Evolutionary conservation across 2,888 invertebrate species (phyloP), one percentile per base, ranked within the genome.

Genomic region (Morpho helenor): DNA sequence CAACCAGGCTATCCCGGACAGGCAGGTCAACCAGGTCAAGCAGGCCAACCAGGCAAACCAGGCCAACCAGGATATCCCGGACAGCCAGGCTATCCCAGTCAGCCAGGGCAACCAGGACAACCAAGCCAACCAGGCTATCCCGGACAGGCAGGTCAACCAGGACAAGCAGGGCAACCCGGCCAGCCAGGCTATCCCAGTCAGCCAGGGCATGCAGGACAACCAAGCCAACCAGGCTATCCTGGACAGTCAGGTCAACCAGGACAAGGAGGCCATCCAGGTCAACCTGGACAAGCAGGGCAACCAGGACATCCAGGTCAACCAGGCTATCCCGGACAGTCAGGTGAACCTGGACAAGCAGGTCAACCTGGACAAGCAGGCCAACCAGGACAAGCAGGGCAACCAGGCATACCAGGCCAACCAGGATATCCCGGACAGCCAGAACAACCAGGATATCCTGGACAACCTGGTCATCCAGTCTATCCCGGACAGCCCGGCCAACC

Each of bases 41-140:
- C 69, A 5, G 71, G 71, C 0, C 22, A 67, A 2, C 69, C 70
- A 41, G 43, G 55, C 31, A 77, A 75, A 3, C 92, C 91, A 16
- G 84, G 83, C 0, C 9, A 65, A 0, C 68, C 69, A 2, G 71
- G 62, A n/a, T 48, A 65, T 0, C 73, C 75, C 6, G 73, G 70
- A 8, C 75, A 45, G 87, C 93, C 69, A 85, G 80, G 63, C 88
- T 77, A 63, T 0, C 76, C 73, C 1, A 71, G 76, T 8, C 59
- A 68, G 1, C 72, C 70, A 5, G 68, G 63, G 4, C 40, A 65
- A 0, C 68, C 60, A 44, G 68, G 73, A 0, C 56, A 66, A 2
- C 67, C 74, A 6, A 72, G 68, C 16, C 1, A 56, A 61, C 52
- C 62, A 10, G 64, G 66, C 0, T 9, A 62, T 0, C 66, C 65